phyloP scores from a whole-genome alignment of 2,888 invertebrate genomes.

The Papilio elwesi region DNA sequence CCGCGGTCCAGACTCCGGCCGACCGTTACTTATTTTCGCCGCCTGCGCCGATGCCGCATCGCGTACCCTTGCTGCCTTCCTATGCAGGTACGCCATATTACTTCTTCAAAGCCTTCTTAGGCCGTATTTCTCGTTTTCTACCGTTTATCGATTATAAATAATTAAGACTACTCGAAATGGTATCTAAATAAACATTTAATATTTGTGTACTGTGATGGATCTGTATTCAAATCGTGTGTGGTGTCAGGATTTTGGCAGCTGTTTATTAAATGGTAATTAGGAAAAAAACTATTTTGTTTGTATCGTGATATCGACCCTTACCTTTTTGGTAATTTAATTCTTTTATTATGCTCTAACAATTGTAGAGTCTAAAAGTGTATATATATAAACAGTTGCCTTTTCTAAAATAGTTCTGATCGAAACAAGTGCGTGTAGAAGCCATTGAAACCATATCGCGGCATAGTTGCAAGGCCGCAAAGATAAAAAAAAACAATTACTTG shows the following conservation, averaged over 20 bases:
- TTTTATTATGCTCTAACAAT: too few relatives aligned
- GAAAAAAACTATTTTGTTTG: background rate
- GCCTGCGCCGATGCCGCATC: conserved; percentile 35
- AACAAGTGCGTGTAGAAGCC: conserved; percentile 38
- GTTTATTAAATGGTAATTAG: too few relatives aligned
- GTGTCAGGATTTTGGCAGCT: too few relatives aligned
- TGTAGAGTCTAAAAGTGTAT: too few relatives aligned
- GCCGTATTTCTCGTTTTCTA: background rate
- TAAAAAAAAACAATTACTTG: conserved; percentile 37
- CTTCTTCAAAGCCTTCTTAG: background rate
- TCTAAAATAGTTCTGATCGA: conserved; percentile 16
- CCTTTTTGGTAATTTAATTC: background rate
- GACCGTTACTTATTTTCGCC: conserved; percentile 48
- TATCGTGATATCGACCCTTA: background rate
- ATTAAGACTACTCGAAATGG: background rate
- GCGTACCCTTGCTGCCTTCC: conserved; percentile 7
- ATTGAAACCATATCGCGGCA: conserved; percentile 41
- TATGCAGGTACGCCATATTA: conserved; percentile 15
- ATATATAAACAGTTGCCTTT: conserved; percentile 11
- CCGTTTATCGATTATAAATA: background rate
- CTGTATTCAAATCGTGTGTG: background rate
- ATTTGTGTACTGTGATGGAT: background rate
- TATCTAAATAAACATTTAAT: background rate
- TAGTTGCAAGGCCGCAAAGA: conserved; percentile 35
- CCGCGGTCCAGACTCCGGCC: conserved; percentile 53